Evolutionary conservation across 1,140 invertebrate species (phyloP).

Genomic region (Spodoptera litura): DNA sequence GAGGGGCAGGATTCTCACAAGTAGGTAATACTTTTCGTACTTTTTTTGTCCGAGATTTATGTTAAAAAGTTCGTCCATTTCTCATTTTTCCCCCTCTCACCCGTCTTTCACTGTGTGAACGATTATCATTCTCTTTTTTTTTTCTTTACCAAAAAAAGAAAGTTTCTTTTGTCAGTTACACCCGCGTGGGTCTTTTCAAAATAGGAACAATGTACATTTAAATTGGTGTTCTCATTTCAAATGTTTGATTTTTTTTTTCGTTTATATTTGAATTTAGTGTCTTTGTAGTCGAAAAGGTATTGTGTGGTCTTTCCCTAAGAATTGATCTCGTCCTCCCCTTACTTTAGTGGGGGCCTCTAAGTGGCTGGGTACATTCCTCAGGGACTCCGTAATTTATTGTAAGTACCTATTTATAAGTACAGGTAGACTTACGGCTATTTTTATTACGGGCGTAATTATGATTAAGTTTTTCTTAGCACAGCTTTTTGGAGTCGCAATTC

Average conservation of each 20-base stretch:
- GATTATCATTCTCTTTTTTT: slow-evolving; percentile 77
- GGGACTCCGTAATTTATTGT: background rate
- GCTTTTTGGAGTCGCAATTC: too few relatives aligned
- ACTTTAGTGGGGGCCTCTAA: background rate
- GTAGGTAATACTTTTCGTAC: slow-evolving; percentile 71
- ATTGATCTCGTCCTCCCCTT: slow-evolving; percentile 1
- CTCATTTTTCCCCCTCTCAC: slow-evolving; percentile 73
- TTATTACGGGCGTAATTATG: background rate
- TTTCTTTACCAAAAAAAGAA: slow-evolving; percentile 50
- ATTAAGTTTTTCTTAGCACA: background rate
- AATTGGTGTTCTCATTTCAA: slow-evolving; percentile 45
- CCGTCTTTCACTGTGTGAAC: slow-evolving; percentile 68
- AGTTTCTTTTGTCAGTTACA: slow-evolving; percentile 50
- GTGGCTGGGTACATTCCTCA: background rate
- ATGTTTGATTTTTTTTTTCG: slow-evolving; percentile 1
- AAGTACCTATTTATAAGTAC: background rate
- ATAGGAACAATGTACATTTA: slow-evolving; percentile 48
- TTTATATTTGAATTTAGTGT: slow-evolving; percentile 5
- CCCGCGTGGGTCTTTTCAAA: slow-evolving; percentile 59
- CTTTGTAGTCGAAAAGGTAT: background rate
- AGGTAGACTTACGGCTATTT: background rate
- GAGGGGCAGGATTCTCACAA: slow-evolving; percentile 54
- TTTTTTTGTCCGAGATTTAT: slow-evolving; percentile 79
- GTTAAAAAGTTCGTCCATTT: slow-evolving; percentile 79
- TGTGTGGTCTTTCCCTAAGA: slow-evolving; percentile 17